A percentile compares a stretch with the other conserved stretches of the same genome.
Conservation (phyloP, 2,113 vertebrate genomes). For the Cyprinodon tularosa region DNA sequence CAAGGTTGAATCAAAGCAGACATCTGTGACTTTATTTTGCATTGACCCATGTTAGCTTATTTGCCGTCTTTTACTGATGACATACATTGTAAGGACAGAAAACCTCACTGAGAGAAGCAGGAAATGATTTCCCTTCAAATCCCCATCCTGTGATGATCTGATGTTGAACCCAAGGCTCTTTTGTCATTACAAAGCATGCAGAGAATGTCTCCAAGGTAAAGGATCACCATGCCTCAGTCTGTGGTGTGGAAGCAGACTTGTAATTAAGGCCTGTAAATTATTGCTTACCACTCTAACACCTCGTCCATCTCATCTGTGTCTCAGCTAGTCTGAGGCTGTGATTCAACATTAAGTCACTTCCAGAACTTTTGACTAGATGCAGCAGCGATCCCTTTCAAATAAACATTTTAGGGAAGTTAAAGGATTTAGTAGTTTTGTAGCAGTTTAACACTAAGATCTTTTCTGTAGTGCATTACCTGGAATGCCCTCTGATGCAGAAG, state of each 20-base stretch:
- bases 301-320: constrained; percentile 30
- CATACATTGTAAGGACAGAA: constrained; percentile 33
- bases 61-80: not conserved
- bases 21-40: not conserved
- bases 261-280: constrained; percentile 48
- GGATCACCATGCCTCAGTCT: constrained; percentile 33
- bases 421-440: not conserved
- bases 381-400: not conserved
- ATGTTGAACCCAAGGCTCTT: constrained; percentile 56
- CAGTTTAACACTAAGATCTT: not conserved
- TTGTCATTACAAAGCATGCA: constrained; percentile 58
- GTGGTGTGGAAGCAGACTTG: constrained; percentile 33
- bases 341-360: not conserved
- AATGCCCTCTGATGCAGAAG: not conserved
- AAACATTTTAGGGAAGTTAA: not conserved
- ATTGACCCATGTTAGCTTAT: not conserved
- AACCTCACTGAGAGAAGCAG: constrained; percentile 32
- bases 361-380: not conserved
- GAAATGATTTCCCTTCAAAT: constrained; percentile 2
- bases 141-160: constrained; percentile 6
- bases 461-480: not conserved
- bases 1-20: not conserved
- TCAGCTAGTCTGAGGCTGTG: constrained; percentile 2
- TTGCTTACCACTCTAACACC: constrained; percentile 39
- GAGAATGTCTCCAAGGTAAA: constrained; percentile 62